Evolutionary conservation across 1,140 invertebrate species (phyloP).

Genomic region (Drosophila orena): DNA sequence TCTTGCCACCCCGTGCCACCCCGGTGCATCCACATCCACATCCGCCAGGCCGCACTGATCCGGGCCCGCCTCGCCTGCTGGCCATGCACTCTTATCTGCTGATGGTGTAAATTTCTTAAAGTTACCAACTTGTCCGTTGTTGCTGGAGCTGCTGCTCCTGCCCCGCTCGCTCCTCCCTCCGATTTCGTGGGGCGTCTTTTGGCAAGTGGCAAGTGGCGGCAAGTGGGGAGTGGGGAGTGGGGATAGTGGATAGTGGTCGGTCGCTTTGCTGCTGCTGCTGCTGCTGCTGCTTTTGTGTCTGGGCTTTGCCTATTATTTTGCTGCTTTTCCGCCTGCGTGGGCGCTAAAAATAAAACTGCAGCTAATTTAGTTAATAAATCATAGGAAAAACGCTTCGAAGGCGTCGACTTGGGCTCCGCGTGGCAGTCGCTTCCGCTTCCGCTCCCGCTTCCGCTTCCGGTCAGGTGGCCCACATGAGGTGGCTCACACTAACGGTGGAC

Average conservation of each 20-base stretch:
- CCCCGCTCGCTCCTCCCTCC: constrained; percentile 52
- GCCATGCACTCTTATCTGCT: constrained; percentile 74
- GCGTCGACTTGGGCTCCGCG: constrained; percentile 20
- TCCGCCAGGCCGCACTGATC: background rate
- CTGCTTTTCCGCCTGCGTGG: constrained; percentile 11
- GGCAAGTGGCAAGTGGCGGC: constrained; percentile 3
- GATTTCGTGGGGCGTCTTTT: constrained; percentile 15
- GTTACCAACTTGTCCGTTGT: constrained; percentile 71
- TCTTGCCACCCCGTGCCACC: constrained; percentile 37
- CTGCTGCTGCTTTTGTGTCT: background rate
- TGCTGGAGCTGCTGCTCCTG: constrained; percentile 35
- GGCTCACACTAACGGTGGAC: too few species aligned
- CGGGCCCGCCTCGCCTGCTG: constrained; percentile 5
- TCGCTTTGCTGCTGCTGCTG: background rate
- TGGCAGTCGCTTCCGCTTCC: constrained; percentile 4
- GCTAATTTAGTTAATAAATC: constrained; percentile 77
- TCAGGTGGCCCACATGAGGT: too few species aligned
- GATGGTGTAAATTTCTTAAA: constrained; percentile 83
- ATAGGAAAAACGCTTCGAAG: constrained; percentile 44
- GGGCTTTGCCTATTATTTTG: background rate
- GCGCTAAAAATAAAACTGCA: constrained; percentile 60
- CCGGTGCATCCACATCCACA: constrained; percentile 11
- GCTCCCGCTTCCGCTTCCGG: too few species aligned
- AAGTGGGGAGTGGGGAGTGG: background rate
- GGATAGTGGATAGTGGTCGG: constrained; percentile 13